Evolutionary conservation across 2,888 invertebrate genomes (phyloP).

Genomic region (Sinotaia quadrata): DNA sequence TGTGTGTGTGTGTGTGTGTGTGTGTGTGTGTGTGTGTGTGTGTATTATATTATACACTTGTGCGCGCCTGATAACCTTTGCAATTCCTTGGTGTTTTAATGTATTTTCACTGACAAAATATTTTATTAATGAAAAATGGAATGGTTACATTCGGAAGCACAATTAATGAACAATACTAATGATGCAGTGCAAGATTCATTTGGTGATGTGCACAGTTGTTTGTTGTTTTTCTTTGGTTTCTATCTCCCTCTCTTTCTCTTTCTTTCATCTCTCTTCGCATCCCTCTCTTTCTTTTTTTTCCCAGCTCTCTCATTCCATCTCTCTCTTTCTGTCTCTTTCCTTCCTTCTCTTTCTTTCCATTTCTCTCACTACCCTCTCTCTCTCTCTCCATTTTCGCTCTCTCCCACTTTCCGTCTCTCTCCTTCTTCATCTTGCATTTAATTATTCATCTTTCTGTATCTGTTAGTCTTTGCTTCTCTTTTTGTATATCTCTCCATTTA

Average conservation of each 20-base stretch:
- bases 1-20: constrained; percentile 8
- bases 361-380: neutral
- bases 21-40: neutral
- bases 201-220: too few species aligned
- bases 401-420: constrained; percentile 1
- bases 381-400: neutral
- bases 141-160: too few species aligned
- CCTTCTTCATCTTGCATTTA: neutral
- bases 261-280: constrained; percentile 1
- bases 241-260: constrained; percentile 7
- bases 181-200: too few species aligned
- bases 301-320: neutral
- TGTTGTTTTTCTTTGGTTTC: too few species aligned
- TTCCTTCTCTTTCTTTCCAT: neutral
- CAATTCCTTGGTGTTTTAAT: too few species aligned
- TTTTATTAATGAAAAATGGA: too few species aligned
- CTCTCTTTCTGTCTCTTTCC: constrained; percentile 17
- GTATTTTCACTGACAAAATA: too few species aligned
- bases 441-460: neutral
- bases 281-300: neutral
- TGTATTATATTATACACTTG: too few species aligned
- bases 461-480: neutral
- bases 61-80: too few species aligned
- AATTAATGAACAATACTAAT: too few species aligned
- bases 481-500: neutral